Base-by-base conservation (phyloP, 2,797 vertebrate genomes). In the Eulemur albifrons region DNA sequence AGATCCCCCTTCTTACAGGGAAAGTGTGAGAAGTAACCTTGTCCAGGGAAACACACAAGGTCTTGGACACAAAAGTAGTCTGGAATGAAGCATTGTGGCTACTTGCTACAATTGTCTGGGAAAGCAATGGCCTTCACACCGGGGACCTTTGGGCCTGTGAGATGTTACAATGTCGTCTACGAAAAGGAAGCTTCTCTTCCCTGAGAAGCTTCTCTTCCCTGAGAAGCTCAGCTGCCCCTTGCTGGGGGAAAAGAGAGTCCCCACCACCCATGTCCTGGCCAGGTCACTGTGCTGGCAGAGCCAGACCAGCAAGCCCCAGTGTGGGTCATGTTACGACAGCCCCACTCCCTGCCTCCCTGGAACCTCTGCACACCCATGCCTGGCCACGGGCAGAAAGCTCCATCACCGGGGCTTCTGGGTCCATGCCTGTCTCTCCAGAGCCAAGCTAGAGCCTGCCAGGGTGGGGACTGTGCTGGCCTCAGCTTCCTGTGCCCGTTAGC, bases 381-480 rank as follows among this genome's bases (percentile, higher is more conserved):
- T 23, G 88, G 76, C 23, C n/a, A 11, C 5, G 7, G 45, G 45
- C n/a, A 79, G 76, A 63, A 63, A 84, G 18, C 7, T 52, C 21
- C 3, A 1, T 86, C 27, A 4, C 8, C 8, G 2, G 3, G 65
- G 7, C 4, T 65, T 43, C 73, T 13, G 21, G 18, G 30, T 20
- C 35, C 43, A 5, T 15, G 2, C 4, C 21, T 69, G 14, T 25
- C 7, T 70, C 63, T 52, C 61, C 25, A 30, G 12, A 40, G 59
- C n/a, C 17, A 27, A 32, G 32, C 40, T 52, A 59, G 43, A 52
- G 5, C 8, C 15, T 4, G 1, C 35, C 40, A 40, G 7, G 10
- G 3, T 6, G 12, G 57, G n/a, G 9, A 23, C 4, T 14, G 2
- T 5, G 20, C 8, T 35, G 5, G 0, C 54, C 38, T 32, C 23